Conservation (phyloP, 2,888 invertebrate genomes). For the Cyclophora punctaria region DNA sequence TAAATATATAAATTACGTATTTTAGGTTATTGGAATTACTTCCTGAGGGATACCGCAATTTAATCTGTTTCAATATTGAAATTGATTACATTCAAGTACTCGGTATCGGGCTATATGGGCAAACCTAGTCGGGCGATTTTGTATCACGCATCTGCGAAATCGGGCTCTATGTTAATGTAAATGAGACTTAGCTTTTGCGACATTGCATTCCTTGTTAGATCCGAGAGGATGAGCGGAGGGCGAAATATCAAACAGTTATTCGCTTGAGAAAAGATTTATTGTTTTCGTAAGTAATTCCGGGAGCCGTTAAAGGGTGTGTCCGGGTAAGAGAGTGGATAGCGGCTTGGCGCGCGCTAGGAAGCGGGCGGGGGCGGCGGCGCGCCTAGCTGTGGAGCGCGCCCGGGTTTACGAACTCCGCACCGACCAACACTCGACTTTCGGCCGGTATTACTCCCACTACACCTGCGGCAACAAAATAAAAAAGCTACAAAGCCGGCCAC, state of each 20-base stretch:
- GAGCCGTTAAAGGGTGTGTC: slow-evolving; percentile 61
- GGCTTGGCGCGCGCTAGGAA: slow-evolving; percentile 29
- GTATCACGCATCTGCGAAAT: slow-evolving; percentile 65
- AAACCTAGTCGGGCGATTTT: slow-evolving; percentile 67
- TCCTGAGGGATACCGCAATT: slow-evolving; percentile 71
- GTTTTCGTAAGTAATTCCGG: slow-evolving; percentile 58
- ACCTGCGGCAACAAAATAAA: slow-evolving; percentile 76
- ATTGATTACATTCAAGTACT: slow-evolving; percentile 40
- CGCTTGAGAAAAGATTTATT: slow-evolving; percentile 66
- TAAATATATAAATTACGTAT: slow-evolving; percentile 45
- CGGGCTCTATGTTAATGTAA: slow-evolving; percentile 33
- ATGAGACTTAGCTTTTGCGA: slow-evolving; percentile 51
- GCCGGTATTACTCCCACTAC: slow-evolving; percentile 78
- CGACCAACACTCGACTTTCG: slow-evolving; percentile 78
- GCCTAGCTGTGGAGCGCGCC: slow-evolving; percentile 70
- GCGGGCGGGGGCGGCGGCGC: slow-evolving; percentile 31
- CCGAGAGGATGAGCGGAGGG: slow-evolving; percentile 45
- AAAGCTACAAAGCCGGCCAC: slow-evolving; percentile 68
- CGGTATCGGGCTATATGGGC: slow-evolving; percentile 69
- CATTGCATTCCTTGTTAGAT: slow-evolving; percentile 68
- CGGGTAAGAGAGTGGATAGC: slow-evolving; percentile 47
- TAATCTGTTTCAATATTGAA: slow-evolving; percentile 35
- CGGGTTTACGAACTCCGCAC: slow-evolving; percentile 76
- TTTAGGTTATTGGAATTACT: slow-evolving; percentile 59
- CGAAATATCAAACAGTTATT: slow-evolving; percentile 64